Evolutionary conservation across 2,888 invertebrate genomes (phyloP).

Genomic region (Nyleta sp.): DNA sequence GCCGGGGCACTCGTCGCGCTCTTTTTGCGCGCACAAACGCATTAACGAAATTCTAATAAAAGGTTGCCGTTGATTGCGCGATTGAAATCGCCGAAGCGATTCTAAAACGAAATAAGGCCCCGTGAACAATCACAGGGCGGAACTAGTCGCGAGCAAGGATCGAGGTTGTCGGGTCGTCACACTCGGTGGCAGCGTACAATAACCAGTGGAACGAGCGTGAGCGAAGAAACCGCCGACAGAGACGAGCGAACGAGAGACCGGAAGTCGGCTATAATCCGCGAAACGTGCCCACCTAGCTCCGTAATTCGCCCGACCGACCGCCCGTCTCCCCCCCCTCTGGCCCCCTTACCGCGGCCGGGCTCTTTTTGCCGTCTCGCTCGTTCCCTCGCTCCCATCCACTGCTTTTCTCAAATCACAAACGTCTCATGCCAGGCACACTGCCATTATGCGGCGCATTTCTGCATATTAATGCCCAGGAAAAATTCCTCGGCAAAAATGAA

Average conservation of each 20-base stretch:
- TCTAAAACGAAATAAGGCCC: conserved; percentile 60
- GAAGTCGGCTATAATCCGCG: conserved; percentile 69
- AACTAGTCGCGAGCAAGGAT: conserved; percentile 71
- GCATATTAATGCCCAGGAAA: conserved; percentile 57
- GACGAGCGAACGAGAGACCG: conserved; percentile 63
- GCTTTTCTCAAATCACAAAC: conserved; percentile 54
- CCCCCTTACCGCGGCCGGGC: background rate
- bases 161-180: conserved; percentile 79
- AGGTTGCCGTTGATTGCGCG: conserved; percentile 59
- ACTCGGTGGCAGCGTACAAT: conserved; percentile 77
- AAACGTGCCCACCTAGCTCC: conserved; percentile 67
- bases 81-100: conserved; percentile 65
- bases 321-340: conserved; percentile 4
- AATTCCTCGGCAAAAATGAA: conserved; percentile 54
- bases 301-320: conserved; percentile 38
- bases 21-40: conserved; percentile 31
- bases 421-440: conserved; percentile 44
- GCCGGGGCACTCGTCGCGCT: background rate
- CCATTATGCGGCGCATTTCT: conserved; percentile 54
- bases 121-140: conserved; percentile 63
- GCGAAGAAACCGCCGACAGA: conserved; percentile 60
- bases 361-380: conserved; percentile 22
- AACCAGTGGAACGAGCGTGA: conserved; percentile 72
- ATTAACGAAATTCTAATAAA: conserved; percentile 60
- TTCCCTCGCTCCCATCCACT: conserved; percentile 34